Evolutionary conservation across 2,888 invertebrate genomes (phyloP), one percentile per base, ranked within the genome.

Genomic region (Allygus modestus): DNA sequence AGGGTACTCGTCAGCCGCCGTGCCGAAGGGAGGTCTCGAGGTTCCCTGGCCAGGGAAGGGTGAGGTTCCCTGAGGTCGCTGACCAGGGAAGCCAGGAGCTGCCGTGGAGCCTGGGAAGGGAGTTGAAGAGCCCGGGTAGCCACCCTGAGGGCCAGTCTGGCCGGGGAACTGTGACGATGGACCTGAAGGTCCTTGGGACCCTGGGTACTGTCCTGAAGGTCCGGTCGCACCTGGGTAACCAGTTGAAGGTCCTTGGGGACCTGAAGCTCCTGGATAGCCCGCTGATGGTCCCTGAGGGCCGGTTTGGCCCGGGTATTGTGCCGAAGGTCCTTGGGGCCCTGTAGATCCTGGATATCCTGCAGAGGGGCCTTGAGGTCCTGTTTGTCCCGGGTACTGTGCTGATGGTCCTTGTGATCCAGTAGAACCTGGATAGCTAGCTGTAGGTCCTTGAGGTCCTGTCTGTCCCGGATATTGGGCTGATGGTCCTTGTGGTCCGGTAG

Each of bases 41-140:
- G 89, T 88, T 20, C 88, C 87, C 61, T 91, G 89, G 26, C 89
- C 89, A 43, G 90, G 90, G 84, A 86, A 87, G 65, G 37, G 82
- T 9, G 88, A 87, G 51, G 86, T 86, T 43, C 86, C 88, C 84
- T 86, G 85, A 28, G 88, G 87, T 15, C 88, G 88, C 23, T 89
- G 88, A 11, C 89, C 89, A 58, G 86, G 85, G 51, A 81, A 84
- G 75, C 89, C 89, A 17, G 91, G 90, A 81, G 90, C 90, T 7
- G 89, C 88, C n/a, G 89, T 88, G 26, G 90, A 88, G 11, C 65
- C 65, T 31, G 65, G 65, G 58, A 58, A 58, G n/a, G n/a, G n/a
- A n/a, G n/a, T n/a, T 41, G 81, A 81, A 46, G 85, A 83, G 81
- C 88, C 87, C 79, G 88, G 88, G 43, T 87, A 90, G 79, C 54